These are phyloP conservation scores for Varecia variegata DNA, from an alignment of 2,797 vertebrate genomes.

Conservation along the genomic window DNA sequence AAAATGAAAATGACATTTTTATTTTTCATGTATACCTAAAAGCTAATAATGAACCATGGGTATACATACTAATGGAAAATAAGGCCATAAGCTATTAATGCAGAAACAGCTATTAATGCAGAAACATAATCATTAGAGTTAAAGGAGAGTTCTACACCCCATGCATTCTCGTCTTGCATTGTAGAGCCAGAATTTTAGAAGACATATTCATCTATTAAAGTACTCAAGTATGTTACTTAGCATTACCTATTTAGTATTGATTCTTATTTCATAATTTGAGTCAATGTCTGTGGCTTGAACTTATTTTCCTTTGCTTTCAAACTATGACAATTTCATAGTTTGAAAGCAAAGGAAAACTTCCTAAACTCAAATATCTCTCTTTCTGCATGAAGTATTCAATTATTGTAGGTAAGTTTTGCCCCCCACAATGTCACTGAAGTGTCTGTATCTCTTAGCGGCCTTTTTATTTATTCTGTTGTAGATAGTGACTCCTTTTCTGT, in stretches of 20 bases:
- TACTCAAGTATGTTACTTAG: neutral
- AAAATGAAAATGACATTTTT: neutral
- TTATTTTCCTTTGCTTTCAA: neutral
- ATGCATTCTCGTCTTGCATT: neutral
- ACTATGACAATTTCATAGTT: neutral
- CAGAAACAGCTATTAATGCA: neutral
- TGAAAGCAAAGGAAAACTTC: neutral
- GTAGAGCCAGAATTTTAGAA: neutral
- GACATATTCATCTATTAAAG: neutral
- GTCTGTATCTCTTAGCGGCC: neutral
- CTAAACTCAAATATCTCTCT: neutral
- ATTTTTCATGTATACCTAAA: neutral
- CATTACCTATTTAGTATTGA: neutral
- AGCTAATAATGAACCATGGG: neutral
- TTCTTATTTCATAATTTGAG: neutral
- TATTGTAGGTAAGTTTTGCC: neutral
- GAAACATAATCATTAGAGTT: neutral
- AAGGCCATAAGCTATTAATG: neutral
- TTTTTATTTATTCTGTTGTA: neutral
- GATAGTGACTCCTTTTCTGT: neutral
- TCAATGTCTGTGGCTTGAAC: neutral
- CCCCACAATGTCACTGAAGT: neutral
- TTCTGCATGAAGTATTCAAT: neutral
- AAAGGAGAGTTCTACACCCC: neutral
- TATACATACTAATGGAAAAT: neutral